Evolutionary conservation across 2,888 invertebrate genomes (phyloP), one percentile per base, ranked within the genome.

Genomic region (Mythimna impura): DNA sequence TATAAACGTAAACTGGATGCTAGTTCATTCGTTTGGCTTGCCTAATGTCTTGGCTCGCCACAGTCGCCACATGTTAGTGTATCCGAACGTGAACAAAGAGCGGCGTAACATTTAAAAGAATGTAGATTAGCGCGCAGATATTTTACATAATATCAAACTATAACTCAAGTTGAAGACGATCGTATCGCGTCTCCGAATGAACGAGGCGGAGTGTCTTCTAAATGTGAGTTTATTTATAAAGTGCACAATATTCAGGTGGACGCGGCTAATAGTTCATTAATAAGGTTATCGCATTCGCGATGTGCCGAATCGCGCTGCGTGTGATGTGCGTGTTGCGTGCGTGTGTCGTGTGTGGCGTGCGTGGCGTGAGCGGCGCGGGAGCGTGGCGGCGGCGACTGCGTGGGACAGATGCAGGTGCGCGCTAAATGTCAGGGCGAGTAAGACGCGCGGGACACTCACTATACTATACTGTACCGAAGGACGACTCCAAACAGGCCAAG

Each of bases 241-340:
- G 40, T 54, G 58, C 57, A 62, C 47, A 77, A 81, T 81, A 82
- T 82, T 81, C 84, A 75, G 81, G 66, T 66, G 82, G 68, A 54
- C 75, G 62, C 67, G 67, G 64, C 54, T 78, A 76, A 80, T 80
- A 78, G 76, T 82, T 78, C 80, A 84, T 86, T 87, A 83, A 83
- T 83, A 82, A 80, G 81, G 50, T 77, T 85, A 86, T 86, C 86
- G 43, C 14, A 43, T 43, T 43, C 43, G 85, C 82, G 81, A 76
- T 74, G 81, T 69, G 71, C 73, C 84, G 66, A 83, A 77, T 82
- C 82, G 69, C 68, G 63, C 77, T 71, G 75, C 72, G 69, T 64
- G 67, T 43, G 63, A 60, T 62, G 78, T 70, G 20, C 54, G 54
- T 25, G 50, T 20, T 17, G 63, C 62, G 78, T 70, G 17, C 55